Conservation (phyloP, 2,888 invertebrate genomes). For the Leucophenga maculata region DNA sequence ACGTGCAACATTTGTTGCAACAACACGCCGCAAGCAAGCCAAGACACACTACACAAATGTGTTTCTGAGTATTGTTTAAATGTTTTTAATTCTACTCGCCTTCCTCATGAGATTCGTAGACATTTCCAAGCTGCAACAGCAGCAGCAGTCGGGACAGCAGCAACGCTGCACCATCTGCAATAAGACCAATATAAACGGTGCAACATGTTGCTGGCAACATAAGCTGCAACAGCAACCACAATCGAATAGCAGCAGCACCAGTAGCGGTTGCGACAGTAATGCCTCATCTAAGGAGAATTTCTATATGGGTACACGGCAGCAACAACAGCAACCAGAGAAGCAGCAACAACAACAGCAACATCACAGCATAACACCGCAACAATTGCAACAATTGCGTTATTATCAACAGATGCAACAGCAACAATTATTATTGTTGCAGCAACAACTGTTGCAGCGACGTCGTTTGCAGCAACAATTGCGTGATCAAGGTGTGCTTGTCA, state of each 20-base stretch:
- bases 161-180: conserved; percentile 55
- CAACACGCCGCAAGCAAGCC: conserved; percentile 32
- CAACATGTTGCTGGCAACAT: conserved; percentile 55
- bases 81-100: conserved; percentile 72
- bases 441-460: conserved; percentile 70
- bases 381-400: conserved; percentile 75
- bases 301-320: conserved; percentile 40
- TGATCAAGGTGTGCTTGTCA: conserved; percentile 57
- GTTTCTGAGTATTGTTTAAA: conserved; percentile 60
- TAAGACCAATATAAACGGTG: conserved; percentile 29
- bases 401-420: conserved; percentile 71
- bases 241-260: conserved; percentile 63
- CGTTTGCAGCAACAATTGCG: conserved; percentile 69
- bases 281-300: conserved; percentile 68
- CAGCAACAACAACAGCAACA: conserved; percentile 52
- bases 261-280: conserved; percentile 67
- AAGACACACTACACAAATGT: conserved; percentile 11
- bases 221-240: conserved; percentile 44
- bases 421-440: conserved; percentile 70
- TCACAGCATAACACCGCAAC: conserved; percentile 74
- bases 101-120: conserved; percentile 72
- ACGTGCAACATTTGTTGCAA: conserved; percentile 50
- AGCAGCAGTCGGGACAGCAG: conserved; percentile 40
- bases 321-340: conserved; percentile 43
- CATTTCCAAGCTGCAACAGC: conserved; percentile 69